Conservation (phyloP, 2,888 invertebrate species). For the Hypomecis punctinalis region DNA sequence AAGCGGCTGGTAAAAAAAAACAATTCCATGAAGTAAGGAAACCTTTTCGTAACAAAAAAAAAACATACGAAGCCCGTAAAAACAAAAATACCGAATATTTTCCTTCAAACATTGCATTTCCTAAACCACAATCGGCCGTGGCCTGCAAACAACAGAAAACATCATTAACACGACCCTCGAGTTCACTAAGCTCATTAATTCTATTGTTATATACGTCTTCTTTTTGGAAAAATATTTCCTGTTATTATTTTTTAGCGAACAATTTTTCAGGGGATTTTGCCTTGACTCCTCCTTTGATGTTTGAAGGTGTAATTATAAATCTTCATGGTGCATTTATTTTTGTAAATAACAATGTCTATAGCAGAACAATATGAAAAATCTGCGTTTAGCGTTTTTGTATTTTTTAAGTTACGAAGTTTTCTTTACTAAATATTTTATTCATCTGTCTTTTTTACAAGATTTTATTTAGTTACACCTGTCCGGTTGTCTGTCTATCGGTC, state of each 20-base stretch:
- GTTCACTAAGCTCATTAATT: constrained; percentile 30
- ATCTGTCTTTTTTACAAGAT: no score
- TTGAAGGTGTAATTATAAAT: not conserved
- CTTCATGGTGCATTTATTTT: no score
- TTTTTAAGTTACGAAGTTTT: no score
- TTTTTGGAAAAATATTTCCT: constrained; percentile 10
- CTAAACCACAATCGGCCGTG: not conserved
- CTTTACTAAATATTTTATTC: no score
- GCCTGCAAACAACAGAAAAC: constrained; percentile 14
- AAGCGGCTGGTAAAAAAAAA: no score
- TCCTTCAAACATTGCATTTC: not conserved
- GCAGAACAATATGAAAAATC: no score
- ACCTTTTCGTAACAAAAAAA: no score
- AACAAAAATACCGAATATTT: not conserved
- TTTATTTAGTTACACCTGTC: no score
- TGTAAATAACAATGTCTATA: no score
- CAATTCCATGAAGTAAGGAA: no score
- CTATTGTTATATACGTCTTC: constrained; percentile 9
- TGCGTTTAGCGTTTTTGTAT: no score
- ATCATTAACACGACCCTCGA: constrained; percentile 19
- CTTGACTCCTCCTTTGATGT: not conserved
- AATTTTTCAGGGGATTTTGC: not conserved
- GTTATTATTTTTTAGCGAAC: not conserved
- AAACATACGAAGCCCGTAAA: not conserved
- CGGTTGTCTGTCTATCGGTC: no score